Conservation (phyloP, 2,797 vertebrate species). For the Morus bassanus region DNA sequence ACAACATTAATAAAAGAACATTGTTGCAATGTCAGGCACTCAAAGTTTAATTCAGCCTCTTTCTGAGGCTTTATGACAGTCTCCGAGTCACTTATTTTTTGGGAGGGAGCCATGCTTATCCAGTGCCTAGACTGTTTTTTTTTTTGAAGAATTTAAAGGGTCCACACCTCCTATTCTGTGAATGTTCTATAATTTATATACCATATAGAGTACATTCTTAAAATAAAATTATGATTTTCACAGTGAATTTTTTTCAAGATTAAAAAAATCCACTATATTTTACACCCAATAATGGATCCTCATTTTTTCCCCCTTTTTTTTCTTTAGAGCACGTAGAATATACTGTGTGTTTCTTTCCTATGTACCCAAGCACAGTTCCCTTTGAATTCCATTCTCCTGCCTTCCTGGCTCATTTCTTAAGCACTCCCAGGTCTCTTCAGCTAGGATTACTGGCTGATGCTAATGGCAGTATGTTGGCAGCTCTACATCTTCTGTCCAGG, state of each 20-base stretch:
- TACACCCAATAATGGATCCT: not conserved
- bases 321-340: not conserved
- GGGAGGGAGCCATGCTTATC: not conserved
- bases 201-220: not conserved
- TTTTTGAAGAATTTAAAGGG: not conserved
- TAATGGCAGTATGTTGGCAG: not conserved
- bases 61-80: not conserved
- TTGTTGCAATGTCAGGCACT: not conserved
- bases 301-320: fast-evolving
- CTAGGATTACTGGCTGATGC: not conserved
- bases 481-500: not conserved
- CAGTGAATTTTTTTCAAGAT: not conserved
- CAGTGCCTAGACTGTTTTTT: not conserved
- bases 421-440: not conserved
- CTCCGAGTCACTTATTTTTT: not conserved
- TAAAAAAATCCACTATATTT: not conserved
- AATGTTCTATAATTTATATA: not conserved
- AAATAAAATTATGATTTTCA: not conserved
- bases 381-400: not conserved
- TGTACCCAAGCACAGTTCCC: not conserved
- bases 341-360: not conserved
- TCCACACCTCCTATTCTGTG: not conserved
- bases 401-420: not conserved
- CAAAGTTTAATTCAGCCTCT: not conserved
- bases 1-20: slow-evolving; percentile 1